Base-by-base conservation (phyloP, 2,113 vertebrate species). In the Trogon surrucura region DNA sequence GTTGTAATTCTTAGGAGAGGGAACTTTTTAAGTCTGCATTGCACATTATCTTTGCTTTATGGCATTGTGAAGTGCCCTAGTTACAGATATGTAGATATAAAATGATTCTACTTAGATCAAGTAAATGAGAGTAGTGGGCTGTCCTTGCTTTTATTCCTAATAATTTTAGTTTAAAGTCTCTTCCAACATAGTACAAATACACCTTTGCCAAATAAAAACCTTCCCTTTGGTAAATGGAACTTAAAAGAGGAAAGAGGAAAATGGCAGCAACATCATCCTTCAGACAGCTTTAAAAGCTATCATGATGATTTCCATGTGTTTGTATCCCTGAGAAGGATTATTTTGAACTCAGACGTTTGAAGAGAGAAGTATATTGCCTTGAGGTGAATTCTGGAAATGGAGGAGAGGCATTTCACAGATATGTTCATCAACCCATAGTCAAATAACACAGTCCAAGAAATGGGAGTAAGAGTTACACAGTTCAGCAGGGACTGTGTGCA, bases 221-320 rank as follows among this genome's bases (percentile, higher is more conserved):
- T 72, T 81, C 26, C 14, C 27, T 51, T 34, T 88, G 77, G 56
- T 89, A 91, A 53, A 75, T 88, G 85, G 65, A 77, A 87, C 80
- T 95, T 91, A 88, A 58, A 88, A 72, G 54, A 88, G 48, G 45
- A 96, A 95, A 79, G 75, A 77, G 67, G 48, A 89, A 91, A 92
- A 86, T 95, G 60, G 56, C 71, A 87, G 62, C 36, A 95, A 84
- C 30, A 36, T 73, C 27, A 27, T 48, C 34, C 60, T 92, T 84
- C 67, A 95, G 73, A 57, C 36, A 72, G 34, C 23, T 85, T 89
- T 95, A 81, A 89, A 94, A 85, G 36, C 45, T 94, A 41, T 66
- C 91, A 89, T 18, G 56, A 25, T 23, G 22, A 83, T 62, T 89
- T 86, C 53, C 18, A 41, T 44, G 51, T 41, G 61, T 74, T 78